Base-by-base conservation (phyloP, 2,888 invertebrate genomes). In the Muschampia plurimacula region DNA sequence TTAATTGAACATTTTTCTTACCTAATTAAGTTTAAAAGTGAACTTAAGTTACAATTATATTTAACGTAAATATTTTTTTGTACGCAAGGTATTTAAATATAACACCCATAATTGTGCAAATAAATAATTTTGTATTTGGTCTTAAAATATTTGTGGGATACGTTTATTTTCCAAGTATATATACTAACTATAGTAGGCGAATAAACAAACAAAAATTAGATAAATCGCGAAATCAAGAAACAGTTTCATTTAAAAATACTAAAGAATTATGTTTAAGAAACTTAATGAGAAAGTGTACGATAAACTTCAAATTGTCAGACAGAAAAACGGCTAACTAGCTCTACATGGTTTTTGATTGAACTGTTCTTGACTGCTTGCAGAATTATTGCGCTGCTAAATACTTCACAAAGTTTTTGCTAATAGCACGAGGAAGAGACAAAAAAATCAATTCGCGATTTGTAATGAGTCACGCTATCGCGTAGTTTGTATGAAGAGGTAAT, bases 371-470 rank as follows among this genome's bases (percentile, higher is more conserved):
- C 22, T 65, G 32, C 13, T 41, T 13, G 49, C 46, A 66, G 60
- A 66, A 52, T 68, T 68, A 60, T 71, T 60, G 39, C 59, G 46
- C 64, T 66, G 71, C 41, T 71, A 46, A 52, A 46, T 59, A 71
- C 59, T 13, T 13, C 39, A 12, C 52, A 13, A 36, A 28, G 66
- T 67, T 72, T 72, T 72, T 72, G 52, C 62, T 71, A 57, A 32
- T 60, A 72, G 60, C 28, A 67, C 52, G 49, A 67, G 62, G 71
- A 60, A 67, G 66, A 60, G 15, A 60, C 60, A 72, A 72, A 72
- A 55, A 72, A 72, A 72, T 67, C 66, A 62, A 72, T 72, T 67
- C 62, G 67, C 67, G 72, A 72, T 72, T 72, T 67, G 72, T 72
- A 72, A 72, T 67, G 72, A 72, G 66, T 72, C 72, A 72, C 72